A percentile compares a stretch with the other conserved stretches of the same genome.
Conservation (phyloP, 2,888 invertebrate species). For the Plusia festucae region DNA sequence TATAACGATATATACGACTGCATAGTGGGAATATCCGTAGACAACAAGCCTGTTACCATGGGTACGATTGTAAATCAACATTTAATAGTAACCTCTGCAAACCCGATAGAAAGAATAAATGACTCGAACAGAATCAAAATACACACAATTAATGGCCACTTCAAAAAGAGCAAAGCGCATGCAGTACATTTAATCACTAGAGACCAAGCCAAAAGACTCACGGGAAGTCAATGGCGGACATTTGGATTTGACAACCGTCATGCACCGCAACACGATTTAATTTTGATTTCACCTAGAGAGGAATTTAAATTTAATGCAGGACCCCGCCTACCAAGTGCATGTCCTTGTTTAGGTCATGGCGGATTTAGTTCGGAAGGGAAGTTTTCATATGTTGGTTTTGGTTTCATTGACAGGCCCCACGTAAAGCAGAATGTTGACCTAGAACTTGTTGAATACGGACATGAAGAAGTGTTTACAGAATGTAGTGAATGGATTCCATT, state of each 20-base stretch:
- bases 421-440: constrained; percentile 3
- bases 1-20: neutral
- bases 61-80: neutral
- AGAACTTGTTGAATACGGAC: neutral
- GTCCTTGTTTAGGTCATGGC: no score
- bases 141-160: neutral
- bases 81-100: neutral
- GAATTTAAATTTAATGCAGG: neutral
- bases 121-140: neutral
- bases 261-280: constrained; percentile 3
- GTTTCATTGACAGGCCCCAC: constrained; percentile 5
- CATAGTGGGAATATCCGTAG: neutral
- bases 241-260: neutral
- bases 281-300: neutral
- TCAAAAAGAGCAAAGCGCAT: neutral
- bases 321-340: no score
- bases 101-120: neutral
- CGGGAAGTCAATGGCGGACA: neutral
- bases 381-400: neutral
- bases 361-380: neutral
- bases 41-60: neutral
- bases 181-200: neutral
- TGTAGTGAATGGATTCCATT: constrained; percentile 3
- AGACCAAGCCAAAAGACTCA: neutral
- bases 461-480: no score